phyloP scores from a whole-genome alignment of 2,888 invertebrate genomes.

The Oasisia sp. region DNA sequence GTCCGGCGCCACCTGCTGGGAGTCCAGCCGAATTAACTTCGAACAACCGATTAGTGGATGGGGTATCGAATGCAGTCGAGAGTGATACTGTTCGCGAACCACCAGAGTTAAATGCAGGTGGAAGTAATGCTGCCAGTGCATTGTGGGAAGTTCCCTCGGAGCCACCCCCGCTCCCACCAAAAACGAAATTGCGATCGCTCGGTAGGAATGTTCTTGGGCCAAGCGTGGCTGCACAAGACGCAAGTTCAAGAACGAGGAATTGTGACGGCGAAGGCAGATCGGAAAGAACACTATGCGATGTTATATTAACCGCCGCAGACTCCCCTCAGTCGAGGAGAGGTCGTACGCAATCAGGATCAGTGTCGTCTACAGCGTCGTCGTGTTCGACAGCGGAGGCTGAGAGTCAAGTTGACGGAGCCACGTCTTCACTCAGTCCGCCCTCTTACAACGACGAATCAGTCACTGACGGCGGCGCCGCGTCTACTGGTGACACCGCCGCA shows the following conservation, averaged over 20 bases:
- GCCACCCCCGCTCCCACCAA: background rate
- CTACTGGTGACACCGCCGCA: background rate
- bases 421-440: background rate
- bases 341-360: background rate
- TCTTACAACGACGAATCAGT: background rate
- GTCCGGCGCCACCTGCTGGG: conserved; percentile 40
- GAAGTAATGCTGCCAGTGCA: background rate
- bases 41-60: background rate
- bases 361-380: background rate
- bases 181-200: background rate
- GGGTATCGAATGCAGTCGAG: background rate
- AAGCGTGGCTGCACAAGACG: background rate
- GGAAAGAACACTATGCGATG: background rate
- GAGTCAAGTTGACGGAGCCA: background rate
- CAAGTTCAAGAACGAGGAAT: background rate
- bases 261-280: background rate
- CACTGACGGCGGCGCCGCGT: background rate
- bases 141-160: background rate
- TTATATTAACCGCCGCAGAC: background rate
- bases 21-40: conserved; percentile 28
- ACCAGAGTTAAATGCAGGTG: background rate
- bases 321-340: background rate
- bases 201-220: background rate
- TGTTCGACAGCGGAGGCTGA: background rate
- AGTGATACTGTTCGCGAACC: too few species aligned